These are phyloP conservation scores for Nothoprocta pentlandii DNA, from an alignment of 2,113 vertebrate species.

Conservation along the genomic window DNA sequence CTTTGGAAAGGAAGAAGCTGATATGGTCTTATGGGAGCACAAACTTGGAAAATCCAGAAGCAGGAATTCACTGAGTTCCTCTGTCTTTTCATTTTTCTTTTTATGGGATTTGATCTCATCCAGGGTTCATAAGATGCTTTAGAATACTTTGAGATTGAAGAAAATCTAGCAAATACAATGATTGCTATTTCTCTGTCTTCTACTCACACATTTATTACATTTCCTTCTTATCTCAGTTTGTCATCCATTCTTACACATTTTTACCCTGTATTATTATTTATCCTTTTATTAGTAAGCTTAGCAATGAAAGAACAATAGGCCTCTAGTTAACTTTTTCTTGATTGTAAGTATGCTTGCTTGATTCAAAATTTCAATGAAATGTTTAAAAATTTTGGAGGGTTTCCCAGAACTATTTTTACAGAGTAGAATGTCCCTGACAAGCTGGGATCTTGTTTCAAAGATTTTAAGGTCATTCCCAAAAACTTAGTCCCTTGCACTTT, in stretches of 20 bases:
- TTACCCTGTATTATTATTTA: not conserved
- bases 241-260: not conserved
- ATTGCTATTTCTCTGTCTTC: not conserved
- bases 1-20: not conserved
- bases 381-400: rapidly evolving
- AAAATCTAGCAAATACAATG: not conserved
- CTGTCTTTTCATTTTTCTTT: not conserved
- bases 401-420: not conserved
- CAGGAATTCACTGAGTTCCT: not conserved
- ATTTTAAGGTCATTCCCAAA: not conserved
- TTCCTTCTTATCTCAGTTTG: not conserved
- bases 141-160: not conserved
- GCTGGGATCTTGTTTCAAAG: not conserved
- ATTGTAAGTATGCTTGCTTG: not conserved
- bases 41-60: rapidly evolving
- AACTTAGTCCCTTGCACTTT: not conserved
- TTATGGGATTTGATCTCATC: not conserved
- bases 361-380: not conserved
- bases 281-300: not conserved
- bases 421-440: not conserved
- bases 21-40: not conserved
- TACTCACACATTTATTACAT: not conserved
- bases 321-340: not conserved
- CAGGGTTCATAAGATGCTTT: not conserved
- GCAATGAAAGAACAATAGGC: not conserved